Base-by-base conservation (phyloP, 2,888 invertebrate species). In the Cephus pygmeus region DNA sequence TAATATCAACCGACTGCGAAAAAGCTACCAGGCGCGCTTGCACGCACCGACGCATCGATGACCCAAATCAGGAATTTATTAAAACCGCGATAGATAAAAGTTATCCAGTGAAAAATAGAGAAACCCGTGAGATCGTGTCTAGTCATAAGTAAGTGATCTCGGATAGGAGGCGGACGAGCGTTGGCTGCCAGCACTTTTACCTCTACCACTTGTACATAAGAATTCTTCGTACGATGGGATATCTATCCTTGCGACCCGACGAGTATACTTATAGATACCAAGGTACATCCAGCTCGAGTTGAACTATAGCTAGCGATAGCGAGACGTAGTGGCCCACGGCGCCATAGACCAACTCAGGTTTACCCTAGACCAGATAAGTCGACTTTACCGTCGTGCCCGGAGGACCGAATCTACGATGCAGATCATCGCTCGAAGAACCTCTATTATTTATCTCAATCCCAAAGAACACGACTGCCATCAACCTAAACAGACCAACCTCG, bases 131-230 rank as follows among this genome's bases (percentile, higher is more conserved):
- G 85, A 88, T 88, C 89, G 87, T 89, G 89, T 89, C 88, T 86
- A 80, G 86, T 83, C 88, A 88, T 90, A 90, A 90, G 89, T 87
- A 56, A 90, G 89, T 85, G 88, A 88, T 89, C 83, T 76, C 76
- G 82, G 85, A 87, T 87, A 85, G 82, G 69, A 79, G 82, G 82
- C 77, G 80, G 82, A 79, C 78, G 15, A 56, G 40, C 23, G 40
- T 56, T 9, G 40, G 40, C 23, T 56, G 40, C 23, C 40, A 56
- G 23, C 40, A 56, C 40, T 56, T 23, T 9, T 23, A 23, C 15
- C 40, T 23, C 40, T 56, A 56, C 23, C 40, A 56, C 40, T 56
- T 56, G 40, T 56, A 56, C 40, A 56, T 56, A 56, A 56, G 40
- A 56, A 56, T 56, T 56, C 40, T 56, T 56, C 40, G 23, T 56